A percentile compares a stretch with the other conserved stretches of the same genome.
phyloP scores from a whole-genome alignment of 2,113 vertebrate species.

The Thunnus maccoyii region DNA sequence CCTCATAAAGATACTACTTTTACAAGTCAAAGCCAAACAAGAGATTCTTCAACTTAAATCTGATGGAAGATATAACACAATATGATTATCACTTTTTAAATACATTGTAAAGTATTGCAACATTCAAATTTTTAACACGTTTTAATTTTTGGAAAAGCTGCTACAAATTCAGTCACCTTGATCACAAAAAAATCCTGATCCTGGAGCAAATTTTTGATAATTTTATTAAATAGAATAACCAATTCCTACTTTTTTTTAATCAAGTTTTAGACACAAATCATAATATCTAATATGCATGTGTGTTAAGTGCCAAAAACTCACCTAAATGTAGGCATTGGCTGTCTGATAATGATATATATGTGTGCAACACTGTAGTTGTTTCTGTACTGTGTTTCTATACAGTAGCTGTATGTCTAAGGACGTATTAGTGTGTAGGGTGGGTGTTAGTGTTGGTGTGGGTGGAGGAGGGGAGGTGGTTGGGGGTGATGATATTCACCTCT shows the following conservation, averaged over 20 bases:
- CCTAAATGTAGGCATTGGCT: too few relatives aligned
- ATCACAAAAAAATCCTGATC: neutral
- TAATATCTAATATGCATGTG: neutral
- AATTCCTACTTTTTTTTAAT: neutral
- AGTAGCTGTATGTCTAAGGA: slow-evolving; percentile 29
- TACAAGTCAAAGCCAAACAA: too few relatives aligned
- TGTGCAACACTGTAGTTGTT: neutral
- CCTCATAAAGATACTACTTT: too few relatives aligned
- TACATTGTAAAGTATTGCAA: too few relatives aligned
- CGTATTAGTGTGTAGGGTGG: slow-evolving; percentile 4
- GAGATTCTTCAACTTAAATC: too few relatives aligned
- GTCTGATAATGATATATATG: too few relatives aligned
- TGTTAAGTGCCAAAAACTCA: too few relatives aligned
- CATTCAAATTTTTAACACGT: too few relatives aligned
- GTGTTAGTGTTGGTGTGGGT: slow-evolving; percentile 8
- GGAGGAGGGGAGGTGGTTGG: neutral
- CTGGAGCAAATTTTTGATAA: neutral
- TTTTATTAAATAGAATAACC: neutral
- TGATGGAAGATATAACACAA: too few relatives aligned
- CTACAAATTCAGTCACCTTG: neutral
- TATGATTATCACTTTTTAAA: too few relatives aligned
- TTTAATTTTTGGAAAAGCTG: too few relatives aligned
- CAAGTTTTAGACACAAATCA: neutral
- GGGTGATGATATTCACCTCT: slow-evolving; percentile 96
- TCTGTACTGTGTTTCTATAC: neutral